Conservation (phyloP, 2,113 vertebrate species). For the Pelmatolapia mariae region DNA sequence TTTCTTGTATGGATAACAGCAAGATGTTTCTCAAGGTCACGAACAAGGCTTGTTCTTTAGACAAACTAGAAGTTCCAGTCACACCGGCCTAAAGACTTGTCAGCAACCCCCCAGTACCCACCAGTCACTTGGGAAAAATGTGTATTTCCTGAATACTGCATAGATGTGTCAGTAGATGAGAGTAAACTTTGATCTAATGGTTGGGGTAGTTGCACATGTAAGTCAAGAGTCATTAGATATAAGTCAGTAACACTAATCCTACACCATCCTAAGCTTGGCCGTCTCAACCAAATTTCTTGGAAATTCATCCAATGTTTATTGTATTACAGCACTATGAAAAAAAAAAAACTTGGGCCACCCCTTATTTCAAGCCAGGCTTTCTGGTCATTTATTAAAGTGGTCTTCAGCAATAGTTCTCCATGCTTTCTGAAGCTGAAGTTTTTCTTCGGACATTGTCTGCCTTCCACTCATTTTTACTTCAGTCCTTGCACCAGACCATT, state of each 20-base stretch:
- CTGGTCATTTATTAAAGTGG: neutral
- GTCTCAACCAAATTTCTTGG: neutral
- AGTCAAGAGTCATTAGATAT: neutral
- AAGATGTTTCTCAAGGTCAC: neutral
- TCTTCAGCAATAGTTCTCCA: neutral
- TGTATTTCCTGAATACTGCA: neutral
- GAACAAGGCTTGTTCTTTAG: neutral
- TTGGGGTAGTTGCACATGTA: neutral
- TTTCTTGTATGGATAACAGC: neutral
- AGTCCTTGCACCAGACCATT: neutral
- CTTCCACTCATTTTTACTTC: neutral
- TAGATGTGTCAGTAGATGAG: neutral
- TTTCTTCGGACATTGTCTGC: neutral
- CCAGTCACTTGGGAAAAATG: neutral
- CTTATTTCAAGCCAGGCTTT: neutral
- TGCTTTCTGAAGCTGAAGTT: neutral
- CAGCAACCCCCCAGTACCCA: neutral
- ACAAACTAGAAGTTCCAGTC: neutral
- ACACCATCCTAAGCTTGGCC: neutral
- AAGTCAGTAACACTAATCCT: neutral
- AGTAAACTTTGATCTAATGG: neutral
- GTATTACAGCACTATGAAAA: neutral
- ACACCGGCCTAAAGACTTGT: neutral
- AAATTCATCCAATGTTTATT: neutral
- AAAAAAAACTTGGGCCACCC: neutral